phyloP scores from a whole-genome alignment of 1,140 invertebrate genomes.

The Psix sp. region DNA sequence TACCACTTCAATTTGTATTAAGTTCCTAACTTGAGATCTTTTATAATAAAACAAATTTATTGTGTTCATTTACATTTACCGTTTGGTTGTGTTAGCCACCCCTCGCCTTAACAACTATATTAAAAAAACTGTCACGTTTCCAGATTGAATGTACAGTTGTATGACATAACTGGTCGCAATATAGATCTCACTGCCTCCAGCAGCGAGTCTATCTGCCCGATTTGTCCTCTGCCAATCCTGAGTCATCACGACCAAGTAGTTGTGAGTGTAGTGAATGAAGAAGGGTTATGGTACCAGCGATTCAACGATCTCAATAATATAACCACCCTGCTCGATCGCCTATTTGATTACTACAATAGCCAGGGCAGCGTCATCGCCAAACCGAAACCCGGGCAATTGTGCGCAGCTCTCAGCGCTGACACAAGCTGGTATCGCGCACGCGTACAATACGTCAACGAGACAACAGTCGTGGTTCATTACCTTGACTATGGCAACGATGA shows the following conservation, averaged over 20 bases:
- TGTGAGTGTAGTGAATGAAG: constrained; percentile 75
- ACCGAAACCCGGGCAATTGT: constrained; percentile 75
- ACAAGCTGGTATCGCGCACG: constrained; percentile 78
- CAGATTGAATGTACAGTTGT: constrained; percentile 80
- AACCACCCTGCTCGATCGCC: constrained; percentile 73
- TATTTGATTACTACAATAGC: constrained; percentile 80
- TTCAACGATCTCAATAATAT: constrained; percentile 71
- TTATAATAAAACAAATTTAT: too few relatives aligned
- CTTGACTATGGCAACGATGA: constrained; percentile 79
- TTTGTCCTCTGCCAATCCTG: constrained; percentile 79
- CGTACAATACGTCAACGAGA: constrained; percentile 42
- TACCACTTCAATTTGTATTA: background rate
- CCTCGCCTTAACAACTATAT: too few relatives aligned
- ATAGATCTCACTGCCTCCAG: constrained; percentile 77
- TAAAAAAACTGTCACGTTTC: constrained; percentile 51
- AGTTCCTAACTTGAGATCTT: too few relatives aligned
- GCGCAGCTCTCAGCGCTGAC: constrained; percentile 80
- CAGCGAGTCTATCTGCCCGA: constrained; percentile 75
- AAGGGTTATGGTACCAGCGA: constrained; percentile 81
- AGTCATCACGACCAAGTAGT: constrained; percentile 76
- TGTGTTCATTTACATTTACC: too few relatives aligned
- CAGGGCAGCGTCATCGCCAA: constrained; percentile 64
- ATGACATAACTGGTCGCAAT: constrained; percentile 78
- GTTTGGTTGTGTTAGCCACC: too few relatives aligned
- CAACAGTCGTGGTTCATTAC: constrained; percentile 66